A percentile compares a stretch with the other conserved stretches of the same genome.
Evolutionary conservation across 1,140 invertebrate species (phyloP).

Genomic region (Manduca sexta): DNA sequence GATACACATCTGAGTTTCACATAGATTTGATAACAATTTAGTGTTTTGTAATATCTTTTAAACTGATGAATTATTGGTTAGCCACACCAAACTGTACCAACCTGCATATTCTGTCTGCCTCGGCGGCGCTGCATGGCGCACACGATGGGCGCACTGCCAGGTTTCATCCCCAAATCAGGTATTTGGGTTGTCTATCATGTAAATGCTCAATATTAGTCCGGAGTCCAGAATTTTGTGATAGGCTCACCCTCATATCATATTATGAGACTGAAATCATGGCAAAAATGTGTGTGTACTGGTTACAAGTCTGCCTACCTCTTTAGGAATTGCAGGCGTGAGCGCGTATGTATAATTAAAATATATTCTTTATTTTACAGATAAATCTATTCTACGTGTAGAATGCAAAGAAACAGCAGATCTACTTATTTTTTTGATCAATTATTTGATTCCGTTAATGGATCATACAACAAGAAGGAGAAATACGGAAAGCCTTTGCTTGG

Average conservation of each 20-base stretch:
- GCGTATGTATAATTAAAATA: neutral
- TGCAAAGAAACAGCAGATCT: conserved; percentile 30
- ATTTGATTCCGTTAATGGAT: conserved; percentile 37
- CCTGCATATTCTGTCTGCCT: too few species aligned
- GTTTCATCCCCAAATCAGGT: too few species aligned
- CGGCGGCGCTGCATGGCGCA: neutral
- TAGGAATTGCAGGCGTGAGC: neutral
- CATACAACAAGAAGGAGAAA: conserved; percentile 9
- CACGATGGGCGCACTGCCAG: neutral
- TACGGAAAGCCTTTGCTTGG: conserved; percentile 30
- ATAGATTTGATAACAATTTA: too few species aligned
- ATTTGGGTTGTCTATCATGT: too few species aligned
- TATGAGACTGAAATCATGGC: neutral
- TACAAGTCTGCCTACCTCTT: neutral
- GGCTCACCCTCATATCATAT: neutral
- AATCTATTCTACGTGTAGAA: conserved; percentile 16
- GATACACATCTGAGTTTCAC: too few species aligned
- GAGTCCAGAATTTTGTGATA: neutral
- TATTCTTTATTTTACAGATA: conserved; percentile 20
- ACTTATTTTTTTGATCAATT: conserved; percentile 31
- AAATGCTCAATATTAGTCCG: neutral
- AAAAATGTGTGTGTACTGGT: neutral
- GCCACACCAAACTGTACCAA: too few species aligned
- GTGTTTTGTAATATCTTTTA: too few species aligned
- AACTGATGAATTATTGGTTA: too few species aligned